These are phyloP conservation scores for Eustalomyia histrio DNA, from an alignment of 2,888 invertebrate species.

Conservation along the genomic window DNA sequence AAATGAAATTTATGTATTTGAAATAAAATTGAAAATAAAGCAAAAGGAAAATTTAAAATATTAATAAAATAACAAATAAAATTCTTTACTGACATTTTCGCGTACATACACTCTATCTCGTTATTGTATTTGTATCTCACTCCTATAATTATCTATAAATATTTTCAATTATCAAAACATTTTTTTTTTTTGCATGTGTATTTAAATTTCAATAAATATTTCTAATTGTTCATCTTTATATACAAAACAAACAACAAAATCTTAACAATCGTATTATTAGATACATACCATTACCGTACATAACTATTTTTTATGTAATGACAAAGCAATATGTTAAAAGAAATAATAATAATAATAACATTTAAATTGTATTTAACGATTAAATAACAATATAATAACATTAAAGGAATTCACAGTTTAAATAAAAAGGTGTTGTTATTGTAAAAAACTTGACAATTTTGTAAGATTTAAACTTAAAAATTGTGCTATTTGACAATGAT, in stretches of 20 bases:
- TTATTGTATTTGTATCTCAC: not conserved
- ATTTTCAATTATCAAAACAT: not conserved
- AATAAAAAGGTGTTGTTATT: too few relatives aligned
- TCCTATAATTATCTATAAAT: not conserved
- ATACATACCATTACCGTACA: conserved; percentile 8
- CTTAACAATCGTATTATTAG: conserved; percentile 1
- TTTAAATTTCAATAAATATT: not conserved
- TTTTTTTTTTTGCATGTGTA: conserved; percentile 6
- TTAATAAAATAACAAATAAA: not conserved
- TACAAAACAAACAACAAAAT: conserved; percentile 12
- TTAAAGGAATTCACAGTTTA: too few relatives aligned
- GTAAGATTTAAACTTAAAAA: too few relatives aligned
- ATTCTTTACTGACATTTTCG: not conserved
- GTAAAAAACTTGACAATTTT: too few relatives aligned
- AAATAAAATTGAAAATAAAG: not conserved
- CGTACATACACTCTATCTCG: not conserved
- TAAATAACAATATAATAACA: conserved; percentile 5
- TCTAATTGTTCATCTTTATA: conserved; percentile 5
- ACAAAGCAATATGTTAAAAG: conserved; percentile 40
- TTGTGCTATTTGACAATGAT: too few relatives aligned
- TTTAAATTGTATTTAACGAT: conserved; percentile 6
- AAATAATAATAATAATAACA: not conserved
- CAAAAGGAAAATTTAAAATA: conserved; percentile 9
- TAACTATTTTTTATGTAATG: conserved; percentile 12
- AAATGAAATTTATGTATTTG: not conserved